Evolutionary conservation across 1,140 invertebrate species (phyloP).

Genomic region (Pentalonia nigronervosa): DNA sequence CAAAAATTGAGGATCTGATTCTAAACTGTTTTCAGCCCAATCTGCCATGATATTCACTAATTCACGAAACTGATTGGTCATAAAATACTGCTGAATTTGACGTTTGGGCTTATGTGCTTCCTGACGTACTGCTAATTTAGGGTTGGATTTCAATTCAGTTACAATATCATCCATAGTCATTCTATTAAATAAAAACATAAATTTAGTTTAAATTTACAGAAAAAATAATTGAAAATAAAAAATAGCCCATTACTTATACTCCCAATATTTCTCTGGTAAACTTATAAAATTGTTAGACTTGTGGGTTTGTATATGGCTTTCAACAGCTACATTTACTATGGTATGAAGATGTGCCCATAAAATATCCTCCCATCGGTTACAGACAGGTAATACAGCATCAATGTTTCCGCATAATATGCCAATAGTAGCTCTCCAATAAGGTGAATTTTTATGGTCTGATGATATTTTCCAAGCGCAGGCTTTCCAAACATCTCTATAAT

Average conservation of each 20-base stretch:
- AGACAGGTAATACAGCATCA: constrained; percentile 75
- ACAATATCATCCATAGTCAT: constrained; percentile 78
- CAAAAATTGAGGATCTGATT: constrained; percentile 69
- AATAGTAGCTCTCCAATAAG: constrained; percentile 71
- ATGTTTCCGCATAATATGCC: constrained; percentile 86
- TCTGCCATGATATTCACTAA: constrained; percentile 71
- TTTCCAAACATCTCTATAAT: constrained; percentile 87
- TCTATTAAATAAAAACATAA: constrained; percentile 63
- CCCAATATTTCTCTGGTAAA: constrained; percentile 82
- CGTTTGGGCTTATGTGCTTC: constrained; percentile 71
- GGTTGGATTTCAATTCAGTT: constrained; percentile 69
- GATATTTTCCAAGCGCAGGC: constrained; percentile 79
- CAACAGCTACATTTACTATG: constrained; percentile 84
- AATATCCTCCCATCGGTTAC: constrained; percentile 85
- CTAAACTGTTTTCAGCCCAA: constrained; percentile 59
- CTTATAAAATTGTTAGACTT: constrained; percentile 67
- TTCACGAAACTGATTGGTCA: constrained; percentile 74
- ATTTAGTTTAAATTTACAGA: neutral
- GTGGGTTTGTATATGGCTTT: constrained; percentile 74
- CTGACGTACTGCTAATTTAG: constrained; percentile 66
- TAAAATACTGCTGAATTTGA: constrained; percentile 79
- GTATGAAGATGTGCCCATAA: constrained; percentile 88
- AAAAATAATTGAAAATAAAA: neutral
- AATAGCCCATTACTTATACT: constrained; percentile 69
- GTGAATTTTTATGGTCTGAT: constrained; percentile 65